These are phyloP conservation scores for Leptogaster cylindrica DNA, from an alignment of 2,888 invertebrate species.

Conservation along the genomic window DNA sequence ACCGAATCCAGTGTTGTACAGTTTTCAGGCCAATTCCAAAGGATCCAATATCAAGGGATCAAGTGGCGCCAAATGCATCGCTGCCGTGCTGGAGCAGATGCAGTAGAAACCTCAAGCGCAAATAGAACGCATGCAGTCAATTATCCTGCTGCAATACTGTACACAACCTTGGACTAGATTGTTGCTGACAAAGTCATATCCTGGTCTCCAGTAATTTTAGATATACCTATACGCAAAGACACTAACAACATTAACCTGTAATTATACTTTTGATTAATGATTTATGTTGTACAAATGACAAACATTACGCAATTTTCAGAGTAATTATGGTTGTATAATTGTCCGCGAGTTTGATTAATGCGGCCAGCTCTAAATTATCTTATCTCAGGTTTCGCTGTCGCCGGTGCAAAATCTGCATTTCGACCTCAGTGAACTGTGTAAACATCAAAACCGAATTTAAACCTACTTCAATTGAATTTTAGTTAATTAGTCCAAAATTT, in stretches of 20 bases:
- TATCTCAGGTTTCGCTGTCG: not conserved
- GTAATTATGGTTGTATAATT: conserved; percentile 21
- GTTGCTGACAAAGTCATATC: conserved; percentile 12
- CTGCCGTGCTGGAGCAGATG: conserved; percentile 28
- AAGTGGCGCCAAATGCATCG: conserved; percentile 19
- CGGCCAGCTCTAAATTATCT: conserved; percentile 9
- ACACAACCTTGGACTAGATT: not conserved
- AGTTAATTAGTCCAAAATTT: no score
- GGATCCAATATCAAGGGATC: not conserved
- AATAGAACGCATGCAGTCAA: conserved; percentile 28
- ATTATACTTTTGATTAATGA: conserved; percentile 28
- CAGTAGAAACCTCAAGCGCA: conserved; percentile 16
- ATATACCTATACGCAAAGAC: not conserved
- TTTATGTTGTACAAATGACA: conserved; percentile 23
- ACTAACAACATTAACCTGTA: conserved; percentile 31
- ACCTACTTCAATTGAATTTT: conserved; percentile 3
- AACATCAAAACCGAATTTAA: conserved; percentile 6
- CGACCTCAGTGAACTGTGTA: conserved; percentile 6
- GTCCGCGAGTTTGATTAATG: conserved; percentile 32
- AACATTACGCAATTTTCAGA: conserved; percentile 29
- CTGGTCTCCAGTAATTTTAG: not conserved
- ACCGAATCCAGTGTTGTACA: not conserved
- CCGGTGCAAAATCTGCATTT: not conserved
- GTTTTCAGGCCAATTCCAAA: conserved; percentile 5
- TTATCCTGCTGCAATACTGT: conserved; percentile 14